Evolutionary conservation across 2,888 invertebrate genomes (phyloP).

Genomic region (Athetis lepigone): DNA sequence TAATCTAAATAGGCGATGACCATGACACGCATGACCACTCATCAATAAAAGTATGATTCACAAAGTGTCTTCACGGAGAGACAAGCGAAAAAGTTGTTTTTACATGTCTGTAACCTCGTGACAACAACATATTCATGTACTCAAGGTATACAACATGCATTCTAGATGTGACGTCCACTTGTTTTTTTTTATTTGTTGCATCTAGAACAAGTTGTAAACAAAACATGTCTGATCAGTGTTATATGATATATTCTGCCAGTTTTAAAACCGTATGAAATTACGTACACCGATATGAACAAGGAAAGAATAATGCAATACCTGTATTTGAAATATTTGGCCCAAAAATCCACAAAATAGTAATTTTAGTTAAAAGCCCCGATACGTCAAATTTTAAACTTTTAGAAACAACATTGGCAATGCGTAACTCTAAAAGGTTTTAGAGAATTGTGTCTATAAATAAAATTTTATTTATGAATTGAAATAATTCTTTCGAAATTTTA

Average conservation of each 20-base stretch:
- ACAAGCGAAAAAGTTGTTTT: neutral
- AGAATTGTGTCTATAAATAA: neutral
- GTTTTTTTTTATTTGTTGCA: neutral
- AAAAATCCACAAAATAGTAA: no score
- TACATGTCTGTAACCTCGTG: neutral
- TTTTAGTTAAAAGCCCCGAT: neutral
- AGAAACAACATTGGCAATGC: neutral
- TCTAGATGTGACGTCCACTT: neutral
- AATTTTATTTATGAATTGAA: no score
- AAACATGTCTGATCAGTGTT: no score
- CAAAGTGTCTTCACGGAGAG: neutral
- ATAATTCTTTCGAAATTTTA: no score
- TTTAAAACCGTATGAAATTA: no score
- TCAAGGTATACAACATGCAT: neutral
- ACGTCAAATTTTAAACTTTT: neutral
- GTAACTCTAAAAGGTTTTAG: neutral
- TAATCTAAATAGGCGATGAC: neutral
- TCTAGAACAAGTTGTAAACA: neutral
- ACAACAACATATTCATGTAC: neutral
- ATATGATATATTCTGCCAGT: no score
- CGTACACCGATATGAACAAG: no score
- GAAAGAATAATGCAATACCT: no score
- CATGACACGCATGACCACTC: conserved; percentile 5
- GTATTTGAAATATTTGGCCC: no score
- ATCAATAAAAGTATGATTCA: conserved; percentile 1